Conservation (phyloP, 2,113 vertebrate genomes). For the Myocastor coypus region DNA sequence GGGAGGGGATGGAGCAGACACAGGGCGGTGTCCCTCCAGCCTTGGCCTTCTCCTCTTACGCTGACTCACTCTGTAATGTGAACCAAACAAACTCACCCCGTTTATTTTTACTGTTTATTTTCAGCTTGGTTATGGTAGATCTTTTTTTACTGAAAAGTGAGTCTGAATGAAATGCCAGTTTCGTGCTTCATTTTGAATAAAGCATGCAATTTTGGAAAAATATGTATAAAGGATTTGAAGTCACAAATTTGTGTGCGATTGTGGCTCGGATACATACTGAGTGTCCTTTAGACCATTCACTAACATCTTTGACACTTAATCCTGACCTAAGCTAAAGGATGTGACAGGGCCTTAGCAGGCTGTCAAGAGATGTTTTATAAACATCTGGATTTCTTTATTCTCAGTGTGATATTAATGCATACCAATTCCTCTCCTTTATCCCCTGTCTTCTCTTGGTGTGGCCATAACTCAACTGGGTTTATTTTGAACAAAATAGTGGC, state of each 20-base stretch:
- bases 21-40: not conserved
- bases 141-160: constrained; percentile 1
- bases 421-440: not conserved
- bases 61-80: constrained; percentile 22
- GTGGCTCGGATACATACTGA: too few species aligned
- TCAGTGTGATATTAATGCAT: not conserved
- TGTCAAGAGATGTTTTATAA: not conserved
- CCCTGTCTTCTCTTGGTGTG: not conserved
- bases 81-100: constrained; percentile 52
- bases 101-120: constrained; percentile 72
- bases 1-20: not conserved
- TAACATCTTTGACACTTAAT: not conserved
- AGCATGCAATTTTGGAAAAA: not conserved
- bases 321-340: not conserved
- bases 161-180: constrained; percentile 39
- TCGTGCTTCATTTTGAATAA: constrained; percentile 50
- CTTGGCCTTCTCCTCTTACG: not conserved
- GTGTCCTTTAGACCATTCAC: not conserved
- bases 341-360: not conserved
- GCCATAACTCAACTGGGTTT: not conserved
- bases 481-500: not conserved
- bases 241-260: not conserved
- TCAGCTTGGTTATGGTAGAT: not conserved
- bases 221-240: not conserved
- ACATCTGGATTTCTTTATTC: not conserved